Evolutionary conservation across 2,888 invertebrate genomes (phyloP), one percentile per base, ranked within the genome.

Genomic region (Rhyacophila evoluta): DNA sequence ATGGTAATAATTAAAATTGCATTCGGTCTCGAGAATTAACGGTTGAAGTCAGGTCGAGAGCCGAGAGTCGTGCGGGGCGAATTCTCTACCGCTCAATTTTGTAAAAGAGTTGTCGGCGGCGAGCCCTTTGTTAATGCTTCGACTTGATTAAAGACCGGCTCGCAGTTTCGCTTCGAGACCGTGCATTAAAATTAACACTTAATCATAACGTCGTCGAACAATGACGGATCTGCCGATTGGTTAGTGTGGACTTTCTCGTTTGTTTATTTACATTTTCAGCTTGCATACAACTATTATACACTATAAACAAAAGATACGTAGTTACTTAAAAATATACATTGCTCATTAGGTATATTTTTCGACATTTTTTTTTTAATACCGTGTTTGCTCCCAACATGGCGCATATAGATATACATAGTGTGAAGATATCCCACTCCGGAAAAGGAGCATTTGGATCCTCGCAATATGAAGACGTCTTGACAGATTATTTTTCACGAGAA

Each of bases 11-110:
- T 55, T 55, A 55, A 55, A 55, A 55, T 55, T 55, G 55, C 55
- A 55, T 12, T 55, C 55, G 55, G 15, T 55, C 55, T 55, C 55
- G 2, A 19, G 55, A 55, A 55, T 55, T 55, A 55, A 55, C 55
- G 55, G 55, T 55, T 55, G 15, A 12, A 55, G 55, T 19, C 19
- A 55, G 19, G 10, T 19, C 55, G 55, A 55, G 19, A 55, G 55
- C 55, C 55, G 55, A 55, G 19, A 55, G 55, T 55, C 55, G 55
- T 55, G 55, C 55, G 25, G 55, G 55, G 55, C 55, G 12, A 55
- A n/a, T 10, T 33, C 55, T 55, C 36, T 39, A 77, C 72, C 73
- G 72, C 77, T 77, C 70, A 77, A 77, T 77, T 77, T 77, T 19
- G 28, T 77, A 41, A 25, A 77, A 73, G 38, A 77, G 27, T 70